Percentiles rank a stretch among this genome's conserved stretches.
phyloP scores from a whole-genome alignment of 2,113 vertebrate genomes.

The Apodemus speciosus region DNA sequence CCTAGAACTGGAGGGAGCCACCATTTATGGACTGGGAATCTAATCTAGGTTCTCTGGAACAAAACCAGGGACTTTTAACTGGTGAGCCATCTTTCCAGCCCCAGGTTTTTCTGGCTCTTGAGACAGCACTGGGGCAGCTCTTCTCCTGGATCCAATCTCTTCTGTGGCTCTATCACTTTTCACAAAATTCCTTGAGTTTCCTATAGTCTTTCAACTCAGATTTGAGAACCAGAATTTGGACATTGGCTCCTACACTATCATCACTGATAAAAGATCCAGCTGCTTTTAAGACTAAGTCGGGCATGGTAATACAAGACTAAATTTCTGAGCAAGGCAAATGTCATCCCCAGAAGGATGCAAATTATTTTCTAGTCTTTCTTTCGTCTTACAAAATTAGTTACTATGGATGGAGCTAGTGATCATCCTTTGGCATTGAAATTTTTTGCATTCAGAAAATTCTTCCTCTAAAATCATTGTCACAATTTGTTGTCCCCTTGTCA shows the following conservation, averaged over 20 bases:
- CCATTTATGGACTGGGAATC: neutral
- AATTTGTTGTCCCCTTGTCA: constrained; percentile 72
- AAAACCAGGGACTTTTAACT: neutral
- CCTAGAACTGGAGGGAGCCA: neutral
- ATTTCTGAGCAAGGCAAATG: constrained; percentile 63
- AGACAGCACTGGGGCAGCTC: neutral
- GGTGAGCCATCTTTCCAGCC: neutral
- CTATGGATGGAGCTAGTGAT: constrained; percentile 49
- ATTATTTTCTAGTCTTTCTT: neutral
- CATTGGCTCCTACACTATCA: constrained; percentile 50
- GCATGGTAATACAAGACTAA: constrained; percentile 48
- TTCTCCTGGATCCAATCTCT: constrained; percentile 30
- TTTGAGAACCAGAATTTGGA: constrained; percentile 32
- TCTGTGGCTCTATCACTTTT: constrained; percentile 7
- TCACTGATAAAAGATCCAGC: constrained; percentile 40
- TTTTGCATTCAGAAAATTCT: constrained; percentile 54
- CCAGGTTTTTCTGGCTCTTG: neutral
- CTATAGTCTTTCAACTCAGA: neutral
- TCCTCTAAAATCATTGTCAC: constrained; percentile 65
- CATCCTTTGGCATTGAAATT: constrained; percentile 67
- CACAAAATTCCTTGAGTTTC: constrained; percentile 36
- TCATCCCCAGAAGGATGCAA: constrained; percentile 44
- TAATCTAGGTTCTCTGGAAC: neutral
- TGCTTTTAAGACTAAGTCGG: constrained; percentile 66
- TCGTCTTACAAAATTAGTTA: neutral